Conservation (phyloP, 2,888 invertebrate genomes). For the Tryphoninae sp. region DNA sequence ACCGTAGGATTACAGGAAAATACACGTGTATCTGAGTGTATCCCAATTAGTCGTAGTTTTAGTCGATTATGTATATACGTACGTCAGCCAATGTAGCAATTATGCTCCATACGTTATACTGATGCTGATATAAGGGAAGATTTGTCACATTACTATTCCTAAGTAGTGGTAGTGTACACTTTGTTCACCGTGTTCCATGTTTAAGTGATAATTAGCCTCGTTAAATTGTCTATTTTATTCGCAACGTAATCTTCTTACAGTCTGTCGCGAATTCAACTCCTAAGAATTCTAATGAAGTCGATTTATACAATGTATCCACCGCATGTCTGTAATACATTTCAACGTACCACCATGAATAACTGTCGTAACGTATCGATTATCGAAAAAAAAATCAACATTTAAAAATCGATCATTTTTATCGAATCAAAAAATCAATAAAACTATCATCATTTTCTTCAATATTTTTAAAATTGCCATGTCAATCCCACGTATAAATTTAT, state of each 20-base stretch:
- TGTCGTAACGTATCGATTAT: too few relatives aligned
- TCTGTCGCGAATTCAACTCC: neutral
- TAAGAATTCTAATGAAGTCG: slow-evolving; percentile 37
- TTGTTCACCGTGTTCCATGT: slow-evolving; percentile 15
- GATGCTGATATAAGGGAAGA: neutral
- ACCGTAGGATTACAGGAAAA: too few relatives aligned
- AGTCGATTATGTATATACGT: slow-evolving; percentile 1
- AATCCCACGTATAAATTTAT: too few relatives aligned
- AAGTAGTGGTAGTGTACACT: slow-evolving; percentile 17
- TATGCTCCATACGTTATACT: slow-evolving; percentile 2
- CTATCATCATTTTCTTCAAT: too few relatives aligned
- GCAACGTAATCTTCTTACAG: neutral
- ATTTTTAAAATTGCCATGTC: too few relatives aligned
- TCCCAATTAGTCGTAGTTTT: slow-evolving; percentile 32
- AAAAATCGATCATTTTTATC: neutral
- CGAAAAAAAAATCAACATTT: neutral
- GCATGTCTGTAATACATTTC: neutral
- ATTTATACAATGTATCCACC: slow-evolving; percentile 11
- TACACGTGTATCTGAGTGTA: neutral
- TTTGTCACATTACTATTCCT: slow-evolving; percentile 24
- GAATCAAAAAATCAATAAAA: too few relatives aligned
- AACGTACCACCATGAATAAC: too few relatives aligned
- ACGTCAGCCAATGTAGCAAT: slow-evolving; percentile 3
- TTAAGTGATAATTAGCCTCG: slow-evolving; percentile 33
- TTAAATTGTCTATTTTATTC: slow-evolving; percentile 30